Conservation (phyloP, 2,797 vertebrate species). For the Falco biarmicus region DNA sequence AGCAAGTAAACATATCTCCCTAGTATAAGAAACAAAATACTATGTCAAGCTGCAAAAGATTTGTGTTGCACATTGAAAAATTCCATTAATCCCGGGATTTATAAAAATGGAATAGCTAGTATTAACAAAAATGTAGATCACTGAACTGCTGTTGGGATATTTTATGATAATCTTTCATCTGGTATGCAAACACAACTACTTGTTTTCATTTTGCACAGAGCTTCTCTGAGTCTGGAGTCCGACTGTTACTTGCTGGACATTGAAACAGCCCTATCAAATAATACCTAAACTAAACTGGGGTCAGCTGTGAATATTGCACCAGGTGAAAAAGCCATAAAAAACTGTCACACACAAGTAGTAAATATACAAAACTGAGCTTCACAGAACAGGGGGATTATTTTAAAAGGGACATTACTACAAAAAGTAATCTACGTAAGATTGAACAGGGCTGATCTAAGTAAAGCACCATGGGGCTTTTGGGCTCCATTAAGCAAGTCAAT, state of each 20-base stretch:
- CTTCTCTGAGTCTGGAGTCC: background rate
- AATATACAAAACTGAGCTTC: background rate
- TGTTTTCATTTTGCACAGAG: background rate
- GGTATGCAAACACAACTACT: background rate
- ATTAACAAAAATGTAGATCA: background rate
- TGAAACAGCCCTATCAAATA: background rate
- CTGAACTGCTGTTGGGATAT: background rate
- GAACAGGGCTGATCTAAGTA: background rate
- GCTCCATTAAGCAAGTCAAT: background rate
- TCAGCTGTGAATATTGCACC: background rate
- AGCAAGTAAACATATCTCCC: background rate
- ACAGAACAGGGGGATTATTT: background rate
- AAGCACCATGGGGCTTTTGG: background rate
- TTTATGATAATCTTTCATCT: constrained; percentile 5
- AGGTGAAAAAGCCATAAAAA: background rate
- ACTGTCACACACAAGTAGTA: background rate
- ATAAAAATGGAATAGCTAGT: background rate
- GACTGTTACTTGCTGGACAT: background rate
- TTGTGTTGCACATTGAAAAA: constrained; percentile 2
- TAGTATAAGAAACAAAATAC: background rate
- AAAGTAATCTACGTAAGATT: background rate
- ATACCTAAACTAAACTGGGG: background rate
- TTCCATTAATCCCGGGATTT: constrained; percentile 8
- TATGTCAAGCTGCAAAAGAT: constrained; percentile 31
- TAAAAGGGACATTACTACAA: background rate